These are phyloP conservation scores for Saiga tatarica DNA, from an alignment of 2,113 vertebrate genomes.

Conservation along the genomic window DNA sequence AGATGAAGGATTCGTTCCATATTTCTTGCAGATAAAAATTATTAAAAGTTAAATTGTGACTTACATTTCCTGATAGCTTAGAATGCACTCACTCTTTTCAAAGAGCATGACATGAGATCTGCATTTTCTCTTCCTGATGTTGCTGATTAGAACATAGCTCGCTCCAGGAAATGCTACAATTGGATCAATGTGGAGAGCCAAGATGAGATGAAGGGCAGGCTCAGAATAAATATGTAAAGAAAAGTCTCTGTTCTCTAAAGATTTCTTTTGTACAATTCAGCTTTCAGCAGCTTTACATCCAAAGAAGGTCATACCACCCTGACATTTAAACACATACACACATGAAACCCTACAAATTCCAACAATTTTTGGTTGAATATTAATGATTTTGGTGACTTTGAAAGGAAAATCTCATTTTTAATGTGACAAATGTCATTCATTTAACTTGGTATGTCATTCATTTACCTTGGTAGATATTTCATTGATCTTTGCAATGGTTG, in stretches of 20 bases:
- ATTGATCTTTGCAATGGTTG: background rate
- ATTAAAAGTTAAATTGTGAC: background rate
- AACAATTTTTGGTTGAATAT: constrained; percentile 40
- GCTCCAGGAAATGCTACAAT: constrained; percentile 62
- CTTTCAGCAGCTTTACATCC: constrained; percentile 59
- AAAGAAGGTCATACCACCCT: constrained; percentile 47
- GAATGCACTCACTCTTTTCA: background rate
- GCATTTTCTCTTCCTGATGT: constrained; percentile 51
- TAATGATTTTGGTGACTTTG: constrained; percentile 1
- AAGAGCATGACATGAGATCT: background rate
- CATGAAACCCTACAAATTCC: constrained; percentile 14
- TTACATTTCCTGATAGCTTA: background rate
- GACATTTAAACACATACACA: constrained; percentile 12
- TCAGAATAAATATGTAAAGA: constrained; percentile 62
- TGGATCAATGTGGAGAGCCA: constrained; percentile 65
- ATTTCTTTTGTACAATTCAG: constrained; percentile 44
- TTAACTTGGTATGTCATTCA: constrained; percentile 21
- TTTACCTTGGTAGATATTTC: constrained; percentile 42
- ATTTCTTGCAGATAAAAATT: constrained; percentile 34
- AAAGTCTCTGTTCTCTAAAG: constrained; percentile 51
- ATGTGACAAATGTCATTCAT: background rate
- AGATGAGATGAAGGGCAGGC: constrained; percentile 54
- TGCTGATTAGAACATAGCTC: constrained; percentile 61
- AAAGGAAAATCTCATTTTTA: constrained; percentile 29
- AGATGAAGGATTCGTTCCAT: background rate